Evolutionary conservation across 1,140 invertebrate species (phyloP).

Genomic region (Reticulitermes speratus): DNA sequence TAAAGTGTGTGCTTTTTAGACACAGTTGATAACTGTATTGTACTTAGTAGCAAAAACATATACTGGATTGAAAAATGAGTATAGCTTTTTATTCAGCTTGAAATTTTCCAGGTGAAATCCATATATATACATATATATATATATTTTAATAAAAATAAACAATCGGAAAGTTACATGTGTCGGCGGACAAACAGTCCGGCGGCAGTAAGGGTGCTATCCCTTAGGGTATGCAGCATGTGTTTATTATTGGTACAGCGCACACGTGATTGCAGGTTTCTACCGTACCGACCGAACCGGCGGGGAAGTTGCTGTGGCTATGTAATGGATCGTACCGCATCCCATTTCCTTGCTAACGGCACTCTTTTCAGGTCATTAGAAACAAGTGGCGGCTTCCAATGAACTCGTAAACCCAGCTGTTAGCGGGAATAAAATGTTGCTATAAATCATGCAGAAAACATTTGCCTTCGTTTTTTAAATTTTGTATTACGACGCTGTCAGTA

Average conservation of each 20-base stretch:
- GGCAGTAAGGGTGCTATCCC: not conserved
- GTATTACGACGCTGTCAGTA: too few species aligned
- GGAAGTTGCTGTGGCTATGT: not conserved
- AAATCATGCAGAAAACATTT: not conserved
- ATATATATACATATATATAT: not conserved
- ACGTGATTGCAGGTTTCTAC: not conserved
- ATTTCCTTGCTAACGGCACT: not conserved
- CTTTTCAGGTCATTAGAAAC: slow-evolving; percentile 15
- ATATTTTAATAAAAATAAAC: not conserved
- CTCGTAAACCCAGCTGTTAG: not conserved
- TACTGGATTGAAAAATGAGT: too few species aligned
- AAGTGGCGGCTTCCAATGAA: not conserved
- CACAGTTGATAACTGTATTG: too few species aligned
- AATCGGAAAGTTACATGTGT: not conserved
- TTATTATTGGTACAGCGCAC: not conserved
- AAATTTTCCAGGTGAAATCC: not conserved
- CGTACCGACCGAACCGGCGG: not conserved
- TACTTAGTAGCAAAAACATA: too few species aligned
- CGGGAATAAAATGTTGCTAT: not conserved
- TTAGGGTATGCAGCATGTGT: not conserved
- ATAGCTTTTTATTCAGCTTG: not conserved
- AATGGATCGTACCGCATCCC: not conserved
- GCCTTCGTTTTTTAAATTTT: not conserved
- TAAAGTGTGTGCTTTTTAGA: too few species aligned
- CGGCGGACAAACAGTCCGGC: not conserved